A percentile compares a stretch with the other conserved stretches of the same genome.
Evolutionary conservation across 2,113 vertebrate genomes (phyloP).

Genomic region (Capricornis sumatraensis): DNA sequence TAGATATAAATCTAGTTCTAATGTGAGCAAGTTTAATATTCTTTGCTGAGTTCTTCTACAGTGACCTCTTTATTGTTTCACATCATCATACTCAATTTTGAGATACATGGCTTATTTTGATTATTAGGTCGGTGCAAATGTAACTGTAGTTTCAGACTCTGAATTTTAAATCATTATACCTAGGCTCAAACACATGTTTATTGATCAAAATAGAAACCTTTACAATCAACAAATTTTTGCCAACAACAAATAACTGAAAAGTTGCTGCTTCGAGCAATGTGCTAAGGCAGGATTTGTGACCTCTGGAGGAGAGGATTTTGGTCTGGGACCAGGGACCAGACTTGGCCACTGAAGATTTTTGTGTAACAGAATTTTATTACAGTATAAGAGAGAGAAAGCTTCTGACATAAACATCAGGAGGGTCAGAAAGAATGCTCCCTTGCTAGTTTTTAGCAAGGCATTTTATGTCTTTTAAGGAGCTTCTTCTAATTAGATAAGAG

Average conservation of each 20-base stretch:
- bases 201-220: not conserved
- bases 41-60: not conserved
- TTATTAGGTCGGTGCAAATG: not conserved
- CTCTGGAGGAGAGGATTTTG: not conserved
- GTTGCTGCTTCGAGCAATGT: not conserved
- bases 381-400: not conserved
- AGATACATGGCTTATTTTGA: not conserved
- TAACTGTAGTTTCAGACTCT: not conserved
- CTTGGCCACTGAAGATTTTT: not conserved
- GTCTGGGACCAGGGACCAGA: not conserved
- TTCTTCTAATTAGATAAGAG: not conserved
- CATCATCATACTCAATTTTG: not conserved
- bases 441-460: not conserved
- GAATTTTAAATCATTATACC: not conserved
- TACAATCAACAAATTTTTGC: not conserved
- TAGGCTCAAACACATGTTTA: not conserved
- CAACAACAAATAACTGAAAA: not conserved
- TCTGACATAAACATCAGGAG: not conserved
- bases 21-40: not conserved
- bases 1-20: not conserved
- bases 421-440: not conserved
- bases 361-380: not conserved
- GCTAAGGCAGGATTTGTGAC: not conserved
- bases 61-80: not conserved
- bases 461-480: not conserved